Base-by-base conservation (phyloP, 2,113 vertebrate species). In the Cranoglanis bouderius region DNA sequence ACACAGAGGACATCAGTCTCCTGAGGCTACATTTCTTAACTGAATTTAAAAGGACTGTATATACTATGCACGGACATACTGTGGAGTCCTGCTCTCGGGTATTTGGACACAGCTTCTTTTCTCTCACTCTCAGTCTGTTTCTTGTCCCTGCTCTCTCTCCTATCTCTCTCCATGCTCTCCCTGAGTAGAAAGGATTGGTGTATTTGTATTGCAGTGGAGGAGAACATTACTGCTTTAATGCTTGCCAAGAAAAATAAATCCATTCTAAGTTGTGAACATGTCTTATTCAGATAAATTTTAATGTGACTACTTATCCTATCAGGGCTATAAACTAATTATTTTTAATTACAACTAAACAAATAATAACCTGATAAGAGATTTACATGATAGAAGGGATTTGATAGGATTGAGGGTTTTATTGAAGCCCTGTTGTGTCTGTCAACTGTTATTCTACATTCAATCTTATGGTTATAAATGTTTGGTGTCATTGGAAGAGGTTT, bases 161-260 rank as follows among this genome's bases (percentile, higher is more conserved):
- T n/a, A n/a, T 57, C 26, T n/a, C 38, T 10, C 77, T 85, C 0
- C 35, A 32, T 51, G 21, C 14, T 80, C 70, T 82, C 21, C 4
- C 77, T 63, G 38, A 65, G 74, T 55, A 75, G 40, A 43, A 78
- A 87, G 67, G 80, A 82, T 88, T 19, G 91, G 85, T 93, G 92
- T 94, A 86, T 94, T 92, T 93, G 89, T 81, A 84, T 87, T 91
- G 61, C 75, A 87, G 84, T 90, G 16, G 2, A 92, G 89, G 88
- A 93, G 89, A 92, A 92, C 91, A 81, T 92, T 86, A 92, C 88
- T 86, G 78, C 93, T 94, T 92, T 92, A 90, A 92, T 92, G 49
- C 14, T 35, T 92, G 92, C 90, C 87, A 92, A 93, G 88, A 91
- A 92, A 78, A 49, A 49, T 89, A 92, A 91, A 88, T 78, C 67